A percentile compares a stretch with the other conserved stretches of the same genome.
Conservation (phyloP, 1,140 invertebrate species). For the Sitobion miscanthi region DNA sequence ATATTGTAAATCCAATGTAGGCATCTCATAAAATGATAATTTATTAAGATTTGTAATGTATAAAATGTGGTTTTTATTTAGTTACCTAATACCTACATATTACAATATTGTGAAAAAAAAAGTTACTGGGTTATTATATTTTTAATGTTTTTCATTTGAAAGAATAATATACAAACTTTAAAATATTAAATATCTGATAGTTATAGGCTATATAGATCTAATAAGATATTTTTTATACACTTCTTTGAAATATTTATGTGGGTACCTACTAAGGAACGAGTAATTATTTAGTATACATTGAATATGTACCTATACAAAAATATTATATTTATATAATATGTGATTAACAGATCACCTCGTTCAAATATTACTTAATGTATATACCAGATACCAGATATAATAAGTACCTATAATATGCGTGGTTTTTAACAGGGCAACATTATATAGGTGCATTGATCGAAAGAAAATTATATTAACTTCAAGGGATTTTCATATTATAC, state of each 20-base stretch:
- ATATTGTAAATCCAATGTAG: neutral
- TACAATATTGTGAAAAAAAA: neutral
- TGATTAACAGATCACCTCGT: neutral
- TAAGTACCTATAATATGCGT: neutral
- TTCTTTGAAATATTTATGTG: neutral
- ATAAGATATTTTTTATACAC: neutral
- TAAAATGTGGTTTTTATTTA: neutral
- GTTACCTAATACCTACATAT: neutral
- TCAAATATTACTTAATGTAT: neutral
- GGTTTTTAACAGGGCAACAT: neutral
- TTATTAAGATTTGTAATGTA: neutral
- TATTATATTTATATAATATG: neutral
- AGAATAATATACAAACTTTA: neutral
- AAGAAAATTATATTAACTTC: no score
- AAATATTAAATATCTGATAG: neutral
- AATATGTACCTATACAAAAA: no score
- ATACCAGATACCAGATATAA: no score
- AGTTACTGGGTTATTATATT: neutral
- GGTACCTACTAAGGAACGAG: neutral
- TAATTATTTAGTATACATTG: neutral
- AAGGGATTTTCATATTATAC: no score
- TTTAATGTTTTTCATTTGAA: neutral
- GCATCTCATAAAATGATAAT: neutral
- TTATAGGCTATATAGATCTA: neutral
- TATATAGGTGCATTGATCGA: no score